Percentiles rank a stretch among this genome's conserved stretches.
Evolutionary conservation across 2,888 invertebrate species (phyloP).

Genomic region (Leptopilina syphax): DNA sequence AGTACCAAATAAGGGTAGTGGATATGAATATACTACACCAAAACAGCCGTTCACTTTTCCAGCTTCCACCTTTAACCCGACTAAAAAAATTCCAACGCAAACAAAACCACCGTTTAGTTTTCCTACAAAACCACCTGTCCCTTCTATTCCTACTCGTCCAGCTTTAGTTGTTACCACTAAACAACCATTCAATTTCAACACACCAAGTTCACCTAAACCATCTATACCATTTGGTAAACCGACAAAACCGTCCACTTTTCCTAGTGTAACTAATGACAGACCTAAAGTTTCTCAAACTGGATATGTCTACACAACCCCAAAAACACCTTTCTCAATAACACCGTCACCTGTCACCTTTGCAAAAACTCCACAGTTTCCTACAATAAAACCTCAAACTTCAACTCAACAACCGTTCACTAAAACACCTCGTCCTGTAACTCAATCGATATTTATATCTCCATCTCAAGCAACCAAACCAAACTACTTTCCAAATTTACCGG

Average conservation of each 20-base stretch:
- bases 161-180: conserved; percentile 5
- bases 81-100: background rate
- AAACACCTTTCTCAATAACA: conserved; percentile 45
- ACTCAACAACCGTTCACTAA: conserved; percentile 52
- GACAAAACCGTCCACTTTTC: conserved; percentile 20
- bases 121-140: background rate
- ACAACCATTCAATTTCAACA: conserved; percentile 8
- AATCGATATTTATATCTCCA: conserved; percentile 59
- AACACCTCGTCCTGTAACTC: conserved; percentile 60
- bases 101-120: conserved; percentile 13
- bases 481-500: conserved; percentile 48
- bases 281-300: background rate
- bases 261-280: background rate
- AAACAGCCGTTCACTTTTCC: conserved; percentile 37
- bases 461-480: conserved; percentile 49
- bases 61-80: conserved; percentile 41
- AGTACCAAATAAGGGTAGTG: conserved; percentile 43
- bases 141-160: conserved; percentile 8
- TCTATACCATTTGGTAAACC: conserved; percentile 45
- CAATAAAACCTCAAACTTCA: conserved; percentile 27
- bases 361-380: conserved; percentile 53
- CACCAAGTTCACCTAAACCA: conserved; percentile 45
- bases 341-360: conserved; percentile 46
- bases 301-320: conserved; percentile 8
- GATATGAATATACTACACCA: conserved; percentile 43